A percentile compares a stretch with the other conserved stretches of the same genome.
phyloP scores from a whole-genome alignment of 2,797 vertebrate species.

The Microhierax caerulescens region DNA sequence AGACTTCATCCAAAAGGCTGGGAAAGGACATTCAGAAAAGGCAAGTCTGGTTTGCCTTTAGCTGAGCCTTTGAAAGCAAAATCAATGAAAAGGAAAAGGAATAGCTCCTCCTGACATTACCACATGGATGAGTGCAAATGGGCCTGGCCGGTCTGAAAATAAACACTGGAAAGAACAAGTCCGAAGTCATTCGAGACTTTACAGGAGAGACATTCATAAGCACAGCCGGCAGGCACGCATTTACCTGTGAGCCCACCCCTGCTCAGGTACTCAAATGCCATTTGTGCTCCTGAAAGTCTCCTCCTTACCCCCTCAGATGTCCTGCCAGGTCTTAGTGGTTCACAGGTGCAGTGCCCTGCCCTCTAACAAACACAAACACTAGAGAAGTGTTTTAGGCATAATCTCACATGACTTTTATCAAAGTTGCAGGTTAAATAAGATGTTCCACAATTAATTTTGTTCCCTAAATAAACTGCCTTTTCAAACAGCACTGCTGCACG shows the following conservation, averaged over 20 bases:
- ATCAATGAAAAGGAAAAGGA: background rate
- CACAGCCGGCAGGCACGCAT: background rate
- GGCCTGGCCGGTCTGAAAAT: background rate
- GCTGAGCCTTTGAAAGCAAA: background rate
- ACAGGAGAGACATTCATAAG: background rate
- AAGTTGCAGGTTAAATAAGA: background rate
- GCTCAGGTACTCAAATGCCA: background rate
- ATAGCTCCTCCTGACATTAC: background rate
- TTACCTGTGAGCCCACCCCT: background rate
- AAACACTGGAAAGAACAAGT: background rate
- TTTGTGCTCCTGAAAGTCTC: background rate
- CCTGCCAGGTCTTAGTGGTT: background rate
- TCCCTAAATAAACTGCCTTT: background rate
- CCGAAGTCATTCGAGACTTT: background rate
- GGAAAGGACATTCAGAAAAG: background rate
- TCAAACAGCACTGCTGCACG: background rate
- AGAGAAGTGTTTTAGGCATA: background rate
- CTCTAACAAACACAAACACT: background rate
- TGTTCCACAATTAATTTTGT: background rate
- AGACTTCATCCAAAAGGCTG: background rate
- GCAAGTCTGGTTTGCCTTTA: background rate
- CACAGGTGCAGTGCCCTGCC: background rate
- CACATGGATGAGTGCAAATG: background rate
- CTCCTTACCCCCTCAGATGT: background rate
- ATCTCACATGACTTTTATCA: background rate